Evolutionary conservation across 2,113 vertebrate species (phyloP).

Genomic region (Caracal caracal): DNA sequence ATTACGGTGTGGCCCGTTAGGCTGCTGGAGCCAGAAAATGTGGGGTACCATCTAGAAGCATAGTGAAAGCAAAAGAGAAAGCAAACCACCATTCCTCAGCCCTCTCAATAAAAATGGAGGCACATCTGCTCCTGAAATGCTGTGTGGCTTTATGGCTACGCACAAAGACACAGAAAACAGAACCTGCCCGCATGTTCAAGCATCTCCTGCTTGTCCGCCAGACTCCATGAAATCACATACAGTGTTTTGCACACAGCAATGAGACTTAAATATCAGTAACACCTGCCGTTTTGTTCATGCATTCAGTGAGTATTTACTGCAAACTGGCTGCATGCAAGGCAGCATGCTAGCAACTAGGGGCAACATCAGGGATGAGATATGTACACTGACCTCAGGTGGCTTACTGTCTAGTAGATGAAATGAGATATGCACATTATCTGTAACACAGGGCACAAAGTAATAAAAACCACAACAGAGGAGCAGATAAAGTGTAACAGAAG

Average conservation of each 20-base stretch:
- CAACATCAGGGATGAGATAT: not conserved
- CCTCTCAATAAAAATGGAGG: not conserved
- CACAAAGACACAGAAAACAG: not conserved
- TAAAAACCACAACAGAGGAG: not conserved
- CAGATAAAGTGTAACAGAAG: not conserved
- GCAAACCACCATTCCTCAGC: not conserved
- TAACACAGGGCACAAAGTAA: not conserved
- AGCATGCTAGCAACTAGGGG: not conserved
- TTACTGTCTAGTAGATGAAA: not conserved
- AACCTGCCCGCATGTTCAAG: not conserved
- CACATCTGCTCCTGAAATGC: not conserved
- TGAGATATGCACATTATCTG: not conserved
- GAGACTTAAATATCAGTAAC: not conserved
- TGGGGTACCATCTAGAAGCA: not conserved
- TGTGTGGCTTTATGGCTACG: not conserved
- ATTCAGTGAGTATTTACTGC: not conserved
- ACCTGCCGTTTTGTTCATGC: not conserved
- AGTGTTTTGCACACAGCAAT: not conserved
- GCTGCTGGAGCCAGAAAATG: not conserved
- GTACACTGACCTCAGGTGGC: not conserved
- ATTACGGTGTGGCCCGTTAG: not conserved
- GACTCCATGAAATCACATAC: not conserved
- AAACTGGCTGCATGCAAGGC: not conserved
- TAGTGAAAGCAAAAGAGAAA: constrained; percentile 9
- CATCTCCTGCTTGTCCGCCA: not conserved